Conservation (phyloP, 2,797 vertebrate species). For the Streptopelia turtur region DNA sequence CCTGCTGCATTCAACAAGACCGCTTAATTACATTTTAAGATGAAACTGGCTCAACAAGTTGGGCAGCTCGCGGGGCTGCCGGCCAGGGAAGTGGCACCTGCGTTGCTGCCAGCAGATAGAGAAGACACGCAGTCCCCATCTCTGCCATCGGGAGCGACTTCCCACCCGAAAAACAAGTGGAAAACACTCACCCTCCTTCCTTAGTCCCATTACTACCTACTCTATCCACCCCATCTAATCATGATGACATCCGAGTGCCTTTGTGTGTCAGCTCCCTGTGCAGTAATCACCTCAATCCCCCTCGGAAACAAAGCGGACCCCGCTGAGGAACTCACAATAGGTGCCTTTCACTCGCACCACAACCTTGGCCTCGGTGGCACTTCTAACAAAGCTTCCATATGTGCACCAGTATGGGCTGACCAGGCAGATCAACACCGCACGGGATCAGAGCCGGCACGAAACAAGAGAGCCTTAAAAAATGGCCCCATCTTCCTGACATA, state of each 20-base stretch:
- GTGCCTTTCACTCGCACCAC: slow-evolving; percentile 56
- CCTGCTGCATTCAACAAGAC: neutral
- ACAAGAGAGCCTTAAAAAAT: neutral
- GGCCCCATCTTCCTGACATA: neutral
- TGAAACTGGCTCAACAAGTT: slow-evolving; percentile 56
- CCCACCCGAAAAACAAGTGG: neutral
- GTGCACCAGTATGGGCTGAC: slow-evolving; percentile 48
- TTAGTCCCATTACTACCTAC: slow-evolving; percentile 27
- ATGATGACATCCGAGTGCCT: slow-evolving; percentile 53
- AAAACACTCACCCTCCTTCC: neutral
- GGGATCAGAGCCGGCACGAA: neutral
- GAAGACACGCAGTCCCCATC: neutral
- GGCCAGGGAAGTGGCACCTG: neutral
- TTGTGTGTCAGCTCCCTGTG: slow-evolving; percentile 49
- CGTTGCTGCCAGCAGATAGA: neutral
- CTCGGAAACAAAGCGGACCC: slow-evolving; percentile 35
- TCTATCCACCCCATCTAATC: slow-evolving; percentile 59
- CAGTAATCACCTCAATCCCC: slow-evolving; percentile 58
- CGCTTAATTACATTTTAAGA: neutral
- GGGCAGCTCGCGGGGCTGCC: neutral
- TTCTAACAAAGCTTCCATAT: slow-evolving; percentile 62
- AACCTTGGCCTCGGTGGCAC: slow-evolving; percentile 63
- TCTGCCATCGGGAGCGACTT: neutral
- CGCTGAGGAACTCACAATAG: slow-evolving; percentile 66
- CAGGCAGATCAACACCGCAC: neutral